phyloP scores from a whole-genome alignment of 2,888 invertebrate species.

The Oxystoma pomonae region DNA sequence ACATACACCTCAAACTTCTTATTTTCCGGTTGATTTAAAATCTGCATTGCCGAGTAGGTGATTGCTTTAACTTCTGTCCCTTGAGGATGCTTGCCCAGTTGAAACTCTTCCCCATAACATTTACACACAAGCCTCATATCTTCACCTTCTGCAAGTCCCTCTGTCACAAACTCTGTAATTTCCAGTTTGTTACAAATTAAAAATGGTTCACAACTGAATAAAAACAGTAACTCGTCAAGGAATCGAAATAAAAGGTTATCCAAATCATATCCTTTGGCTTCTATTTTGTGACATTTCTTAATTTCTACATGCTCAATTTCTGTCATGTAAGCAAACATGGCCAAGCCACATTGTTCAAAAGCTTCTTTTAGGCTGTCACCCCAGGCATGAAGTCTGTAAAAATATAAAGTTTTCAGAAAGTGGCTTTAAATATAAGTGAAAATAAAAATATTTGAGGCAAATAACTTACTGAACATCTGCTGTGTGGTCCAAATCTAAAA shows the following conservation, averaged over 20 bases:
- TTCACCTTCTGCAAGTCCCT: constrained; percentile 44
- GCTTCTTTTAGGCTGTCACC: constrained; percentile 82
- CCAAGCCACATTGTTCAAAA: constrained; percentile 91
- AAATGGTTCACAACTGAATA: constrained; percentile 89
- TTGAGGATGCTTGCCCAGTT: constrained; percentile 90
- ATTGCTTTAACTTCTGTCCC: constrained; percentile 99
- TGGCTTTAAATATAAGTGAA: not conserved
- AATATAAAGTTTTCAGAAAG: not conserved
- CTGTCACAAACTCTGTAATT: constrained; percentile 79
- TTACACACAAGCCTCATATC: constrained; percentile 76
- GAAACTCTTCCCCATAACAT: constrained; percentile 92
- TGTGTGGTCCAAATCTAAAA: constrained; percentile 91
- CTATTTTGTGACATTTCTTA: constrained; percentile 71
- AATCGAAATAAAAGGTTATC: constrained; percentile 86
- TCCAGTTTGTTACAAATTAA: constrained; percentile 83
- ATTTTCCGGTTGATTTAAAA: constrained; percentile 66
- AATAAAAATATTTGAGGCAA: not conserved
- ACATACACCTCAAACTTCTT: constrained; percentile 87
- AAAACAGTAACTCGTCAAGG: constrained; percentile 88
- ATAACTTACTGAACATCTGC: constrained; percentile 94
- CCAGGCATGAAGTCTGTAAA: constrained; percentile 82
- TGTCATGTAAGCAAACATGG: constrained; percentile 99
- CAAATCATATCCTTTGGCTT: constrained; percentile 86
- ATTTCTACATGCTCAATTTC: constrained; percentile 82
- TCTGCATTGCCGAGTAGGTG: constrained; percentile 98